These are phyloP conservation scores for Tauraco hartlaubi DNA, from an alignment of 2,797 vertebrate species.

Conservation along the genomic window DNA sequence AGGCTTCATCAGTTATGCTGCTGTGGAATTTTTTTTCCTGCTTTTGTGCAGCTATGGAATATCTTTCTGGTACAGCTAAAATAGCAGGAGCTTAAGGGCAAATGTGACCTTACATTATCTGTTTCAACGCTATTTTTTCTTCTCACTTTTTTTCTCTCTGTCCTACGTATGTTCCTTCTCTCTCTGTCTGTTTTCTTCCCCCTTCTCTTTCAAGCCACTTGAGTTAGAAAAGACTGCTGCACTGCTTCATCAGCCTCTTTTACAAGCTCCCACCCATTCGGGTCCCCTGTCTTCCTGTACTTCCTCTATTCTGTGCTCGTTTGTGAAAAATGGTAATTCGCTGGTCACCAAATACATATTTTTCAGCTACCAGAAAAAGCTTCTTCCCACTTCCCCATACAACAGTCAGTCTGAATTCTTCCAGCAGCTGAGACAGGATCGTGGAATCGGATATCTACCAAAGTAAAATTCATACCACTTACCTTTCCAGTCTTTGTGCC, in stretches of 20 bases:
- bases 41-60: slow-evolving; percentile 1
- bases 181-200: slow-evolving; percentile 31
- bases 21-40: neutral
- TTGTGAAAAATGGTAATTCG: neutral
- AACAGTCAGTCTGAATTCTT: neutral
- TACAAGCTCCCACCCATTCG: slow-evolving; percentile 44
- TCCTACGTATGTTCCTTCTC: slow-evolving; percentile 54
- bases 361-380: neutral
- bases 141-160: slow-evolving; percentile 41
- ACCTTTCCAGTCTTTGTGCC: neutral
- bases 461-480: neutral
- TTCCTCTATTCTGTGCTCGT: neutral
- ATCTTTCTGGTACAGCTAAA: neutral
- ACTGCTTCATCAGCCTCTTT: slow-evolving; percentile 4
- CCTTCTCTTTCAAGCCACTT: slow-evolving; percentile 21
- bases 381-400: neutral
- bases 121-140: slow-evolving; percentile 34
- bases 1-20: neutral
- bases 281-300: neutral
- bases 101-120: slow-evolving; percentile 57
- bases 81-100: slow-evolving; percentile 61
- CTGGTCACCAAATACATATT: neutral
- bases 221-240: slow-evolving; percentile 4
- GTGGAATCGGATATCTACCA: neutral
- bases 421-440: neutral